Base-by-base conservation (phyloP, 1,140 invertebrate species). In the Vanessa tameamea region DNA sequence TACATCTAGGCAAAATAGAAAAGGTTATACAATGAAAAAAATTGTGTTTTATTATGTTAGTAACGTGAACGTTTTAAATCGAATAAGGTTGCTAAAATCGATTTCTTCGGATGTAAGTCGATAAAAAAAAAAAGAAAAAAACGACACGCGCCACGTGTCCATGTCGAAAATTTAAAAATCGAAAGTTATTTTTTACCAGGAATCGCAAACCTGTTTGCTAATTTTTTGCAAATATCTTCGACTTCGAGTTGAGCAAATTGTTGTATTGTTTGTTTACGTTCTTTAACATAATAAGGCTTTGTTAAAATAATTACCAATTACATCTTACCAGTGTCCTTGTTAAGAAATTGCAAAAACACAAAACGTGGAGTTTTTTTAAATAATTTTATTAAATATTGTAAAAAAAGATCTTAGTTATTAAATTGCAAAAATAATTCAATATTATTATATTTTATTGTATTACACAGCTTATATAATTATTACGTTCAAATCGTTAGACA, bases 131-230 rank as follows among this genome's bases (percentile, higher is more conserved):
- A 12, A 26, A 26, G 31, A 26, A 57, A 23, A 69, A 14, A 48
- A 47, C 3, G 26, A 31, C 26, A 12, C 31, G 53, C 15, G 73
- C 73, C 73, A 76, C 77, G 73, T 69, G 74, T 64, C 72, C 6
- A 16, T 20, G 43, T 67, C 63, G 14, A 12, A 43, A 61, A 69
- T 20, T 53, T 61, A 70, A 70, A 75, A 76, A 78, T 47, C 65
- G 66, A 69, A 69, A 65, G 59, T 74, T 69, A 67, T 75, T 64
- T 64, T 69, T 75, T 82, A 79, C 80, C 67, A 74, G 65, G 76
- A 82, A 78, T 75, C 65, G 65, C 26, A 26, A 72, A 77, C 76
- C 72, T 72, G 73, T 69, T 64, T 69, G 31, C 57, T 47, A 59
- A 67, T 69, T 51, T 67, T 67, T 67, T 51, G 50, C 47, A 57